phyloP scores from a whole-genome alignment of 1,140 invertebrate species.

The Atta cephalotes region DNA sequence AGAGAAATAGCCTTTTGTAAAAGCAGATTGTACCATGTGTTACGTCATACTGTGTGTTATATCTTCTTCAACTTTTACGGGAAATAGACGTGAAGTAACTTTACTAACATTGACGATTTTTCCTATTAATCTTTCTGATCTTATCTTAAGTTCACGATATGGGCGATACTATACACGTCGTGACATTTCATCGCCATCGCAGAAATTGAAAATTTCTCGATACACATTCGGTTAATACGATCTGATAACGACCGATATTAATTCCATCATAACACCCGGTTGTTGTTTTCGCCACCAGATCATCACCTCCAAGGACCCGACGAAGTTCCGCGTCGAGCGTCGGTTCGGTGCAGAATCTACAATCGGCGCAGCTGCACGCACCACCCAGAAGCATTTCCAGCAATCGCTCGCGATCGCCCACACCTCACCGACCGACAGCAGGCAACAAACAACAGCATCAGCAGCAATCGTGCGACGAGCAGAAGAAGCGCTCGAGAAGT shows the following conservation, averaged over 20 bases:
- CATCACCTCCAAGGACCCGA: conserved; percentile 87
- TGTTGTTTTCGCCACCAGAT: conserved; percentile 80
- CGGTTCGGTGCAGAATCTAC: conserved; percentile 81
- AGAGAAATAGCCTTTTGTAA: conserved; percentile 1
- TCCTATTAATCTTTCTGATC: conserved; percentile 3
- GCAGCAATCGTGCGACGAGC: conserved; percentile 78
- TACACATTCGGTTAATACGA: not conserved
- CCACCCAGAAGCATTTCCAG: conserved; percentile 81
- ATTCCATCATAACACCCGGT: conserved; percentile 38
- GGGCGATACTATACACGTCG: not conserved
- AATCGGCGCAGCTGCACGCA: conserved; percentile 81
- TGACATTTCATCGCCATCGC: conserved; percentile 35
- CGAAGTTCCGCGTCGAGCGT: conserved; percentile 87
- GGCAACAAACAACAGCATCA: conserved; percentile 69
- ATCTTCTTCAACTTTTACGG: not conserved
- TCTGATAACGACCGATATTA: conserved; percentile 42
- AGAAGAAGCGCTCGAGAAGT: conserved; percentile 84
- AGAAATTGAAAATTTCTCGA: conserved; percentile 34
- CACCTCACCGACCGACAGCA: conserved; percentile 79
- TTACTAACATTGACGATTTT: not conserved
- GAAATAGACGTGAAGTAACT: conserved; percentile 2
- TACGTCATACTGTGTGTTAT: not conserved
- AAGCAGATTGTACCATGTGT: not conserved
- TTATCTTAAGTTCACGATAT: not conserved
- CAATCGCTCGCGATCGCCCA: conserved; percentile 87